A percentile compares a stretch with the other conserved stretches of the same genome.
phyloP scores from a whole-genome alignment of 2,113 vertebrate genomes.

The Nymphicus hollandicus region DNA sequence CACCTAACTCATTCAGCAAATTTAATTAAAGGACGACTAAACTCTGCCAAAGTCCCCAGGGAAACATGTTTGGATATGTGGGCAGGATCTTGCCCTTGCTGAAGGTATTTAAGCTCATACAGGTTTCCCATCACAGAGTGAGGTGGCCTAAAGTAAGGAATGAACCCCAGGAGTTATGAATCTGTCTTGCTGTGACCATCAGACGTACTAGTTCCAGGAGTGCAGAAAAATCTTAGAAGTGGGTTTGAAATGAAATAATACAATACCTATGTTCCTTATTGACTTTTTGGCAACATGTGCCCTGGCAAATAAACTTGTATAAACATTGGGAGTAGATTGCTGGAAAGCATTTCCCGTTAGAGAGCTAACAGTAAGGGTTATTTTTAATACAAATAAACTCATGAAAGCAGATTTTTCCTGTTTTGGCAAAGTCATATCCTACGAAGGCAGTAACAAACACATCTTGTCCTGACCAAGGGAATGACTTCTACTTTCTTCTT shows the following conservation, averaged over 20 bases:
- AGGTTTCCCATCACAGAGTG: background rate
- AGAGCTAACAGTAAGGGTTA: background rate
- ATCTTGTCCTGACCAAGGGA: background rate
- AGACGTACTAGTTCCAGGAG: background rate
- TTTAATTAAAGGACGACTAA: background rate
- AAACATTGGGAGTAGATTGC: background rate
- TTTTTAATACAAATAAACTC: background rate
- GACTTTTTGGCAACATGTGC: background rate
- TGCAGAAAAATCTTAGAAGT: background rate
- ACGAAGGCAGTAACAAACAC: background rate
- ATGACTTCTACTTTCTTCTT: background rate
- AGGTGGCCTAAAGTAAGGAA: background rate
- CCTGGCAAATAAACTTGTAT: background rate
- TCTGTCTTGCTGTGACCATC: background rate
- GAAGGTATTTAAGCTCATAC: background rate
- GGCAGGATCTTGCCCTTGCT: background rate
- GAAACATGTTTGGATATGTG: background rate
- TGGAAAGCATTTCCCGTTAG: conserved; percentile 8
- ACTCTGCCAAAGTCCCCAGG: background rate
- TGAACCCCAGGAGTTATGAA: background rate
- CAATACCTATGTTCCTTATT: background rate
- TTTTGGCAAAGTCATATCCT: background rate
- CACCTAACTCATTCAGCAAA: background rate
- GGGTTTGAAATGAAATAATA: background rate
- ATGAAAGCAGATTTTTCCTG: background rate